Base-by-base conservation (phyloP, 2,797 vertebrate genomes). In the Acrossocheilus wenchowensis region DNA sequence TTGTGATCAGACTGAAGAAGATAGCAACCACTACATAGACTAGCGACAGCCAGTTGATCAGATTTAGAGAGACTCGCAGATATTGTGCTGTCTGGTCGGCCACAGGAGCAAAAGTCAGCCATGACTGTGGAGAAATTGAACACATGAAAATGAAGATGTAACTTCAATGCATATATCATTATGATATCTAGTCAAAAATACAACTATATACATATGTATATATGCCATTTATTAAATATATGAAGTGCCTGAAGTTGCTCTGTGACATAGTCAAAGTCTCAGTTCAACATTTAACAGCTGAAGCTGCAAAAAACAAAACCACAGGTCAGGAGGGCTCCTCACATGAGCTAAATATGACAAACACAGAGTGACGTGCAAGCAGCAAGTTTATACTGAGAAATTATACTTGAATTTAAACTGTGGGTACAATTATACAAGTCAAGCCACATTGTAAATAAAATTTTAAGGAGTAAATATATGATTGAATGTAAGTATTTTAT, bases 61-160 rank as follows among this genome's bases (percentile, higher is more conserved):
- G 89, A 17, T 94, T 93, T 90, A 96, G 88, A 39, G 93, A 92
- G 82, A 95, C 94, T 0, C 80, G 9, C 89, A 98, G 94, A 90
- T 89, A 94, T 86, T 87, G 75, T 60, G 97, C 96, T 0, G 95
- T 90, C 90, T 93, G 92, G 86, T 97, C 95, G 0, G 98, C 97
- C 77, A 98, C 96, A 6, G 97, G 97, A 73, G 97, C 97, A 89
- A 98, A 98, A 0, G 95, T 97, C 92, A 99, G 93, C 97, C 97
- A 98, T 80, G 95, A 12, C 97, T 98, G 94, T 60, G 90, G 80
- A 84, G 11, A 78, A 88, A 89, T 62, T 34, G 2, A 26, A 68
- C 26, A 82, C 54, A 83, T 43, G 45, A 4, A 79, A 26, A 45
- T 36, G 3, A 78, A 57, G 21, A 36, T 60, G 7, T 23, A 57